These are phyloP conservation scores for Lanius ludovicianus DNA, from an alignment of 2,113 vertebrate genomes.

Conservation along the genomic window DNA sequence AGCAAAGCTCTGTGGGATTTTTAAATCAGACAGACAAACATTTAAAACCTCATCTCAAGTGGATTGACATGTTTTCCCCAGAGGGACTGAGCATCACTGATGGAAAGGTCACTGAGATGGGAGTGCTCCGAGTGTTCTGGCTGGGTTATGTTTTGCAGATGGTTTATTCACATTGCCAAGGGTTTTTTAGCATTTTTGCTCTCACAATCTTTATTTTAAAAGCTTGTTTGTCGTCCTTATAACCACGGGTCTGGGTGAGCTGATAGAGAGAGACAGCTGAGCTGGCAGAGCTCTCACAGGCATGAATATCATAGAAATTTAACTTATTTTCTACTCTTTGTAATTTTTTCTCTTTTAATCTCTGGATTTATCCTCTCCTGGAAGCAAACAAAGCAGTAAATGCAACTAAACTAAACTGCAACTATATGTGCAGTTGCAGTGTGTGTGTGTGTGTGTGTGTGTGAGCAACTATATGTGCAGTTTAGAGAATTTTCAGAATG, in stretches of 20 bases:
- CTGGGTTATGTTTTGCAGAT: background rate
- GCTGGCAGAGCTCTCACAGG: background rate
- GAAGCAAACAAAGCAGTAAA: background rate
- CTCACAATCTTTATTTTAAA: background rate
- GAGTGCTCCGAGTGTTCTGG: background rate
- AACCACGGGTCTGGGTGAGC: background rate
- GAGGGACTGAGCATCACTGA: background rate
- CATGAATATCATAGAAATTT: rapidly evolving
- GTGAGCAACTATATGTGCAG: rapidly evolving
- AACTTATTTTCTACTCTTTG: background rate
- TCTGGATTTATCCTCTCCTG: background rate
- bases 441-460: no score
- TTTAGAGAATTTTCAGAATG: background rate
- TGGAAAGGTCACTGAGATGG: background rate
- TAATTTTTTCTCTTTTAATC: background rate
- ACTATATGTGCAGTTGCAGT: rapidly evolving
- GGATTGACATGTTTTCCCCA: background rate
- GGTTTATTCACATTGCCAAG: background rate
- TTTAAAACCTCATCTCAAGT: background rate
- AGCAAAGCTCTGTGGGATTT: background rate
- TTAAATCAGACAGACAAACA: background rate
- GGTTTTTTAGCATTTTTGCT: background rate
- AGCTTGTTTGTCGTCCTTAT: background rate
- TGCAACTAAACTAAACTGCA: background rate
- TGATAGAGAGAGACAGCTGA: rapidly evolving